Percentiles rank a stretch among this genome's conserved stretches.
These are phyloP conservation scores for Pelodiscus sinensis DNA, from an alignment of 2,113 vertebrate species.

Conservation along the genomic window DNA sequence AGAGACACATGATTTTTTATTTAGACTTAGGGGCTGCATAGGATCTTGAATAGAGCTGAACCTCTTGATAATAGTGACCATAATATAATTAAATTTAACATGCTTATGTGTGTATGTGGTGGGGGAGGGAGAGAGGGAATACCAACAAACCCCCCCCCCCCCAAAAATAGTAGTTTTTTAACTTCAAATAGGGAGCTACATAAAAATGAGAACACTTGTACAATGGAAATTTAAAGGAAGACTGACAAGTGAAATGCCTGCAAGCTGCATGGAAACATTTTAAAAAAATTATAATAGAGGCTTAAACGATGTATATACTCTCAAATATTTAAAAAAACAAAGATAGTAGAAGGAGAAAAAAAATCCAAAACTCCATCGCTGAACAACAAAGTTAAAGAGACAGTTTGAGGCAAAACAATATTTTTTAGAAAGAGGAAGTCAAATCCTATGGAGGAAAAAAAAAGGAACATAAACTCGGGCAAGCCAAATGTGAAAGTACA, in stretches of 20 bases:
- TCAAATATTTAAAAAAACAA: background rate
- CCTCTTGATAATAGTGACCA: background rate
- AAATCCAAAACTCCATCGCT: background rate
- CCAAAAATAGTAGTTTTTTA: background rate
- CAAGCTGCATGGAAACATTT: background rate
- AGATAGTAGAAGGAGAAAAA: background rate
- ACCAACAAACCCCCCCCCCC: background rate
- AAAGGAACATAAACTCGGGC: background rate
- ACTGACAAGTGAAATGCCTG: background rate
- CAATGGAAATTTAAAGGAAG: background rate
- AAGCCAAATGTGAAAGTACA: background rate
- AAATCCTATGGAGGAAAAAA: background rate
- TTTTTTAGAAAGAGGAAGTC: background rate
- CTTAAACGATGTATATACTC: background rate
- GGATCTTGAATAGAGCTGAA: background rate
- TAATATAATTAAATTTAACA: background rate
- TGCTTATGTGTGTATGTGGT: background rate
- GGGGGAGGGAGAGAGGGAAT: background rate
- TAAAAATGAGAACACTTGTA: background rate
- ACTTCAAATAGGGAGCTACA: background rate
- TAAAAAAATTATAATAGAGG: background rate
- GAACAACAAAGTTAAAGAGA: background rate
- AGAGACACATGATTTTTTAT: background rate
- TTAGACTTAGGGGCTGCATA: background rate
- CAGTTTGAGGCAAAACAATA: background rate